These are phyloP conservation scores for Xyrauchen texanus DNA, from an alignment of 2,113 vertebrate species.

Conservation along the genomic window DNA sequence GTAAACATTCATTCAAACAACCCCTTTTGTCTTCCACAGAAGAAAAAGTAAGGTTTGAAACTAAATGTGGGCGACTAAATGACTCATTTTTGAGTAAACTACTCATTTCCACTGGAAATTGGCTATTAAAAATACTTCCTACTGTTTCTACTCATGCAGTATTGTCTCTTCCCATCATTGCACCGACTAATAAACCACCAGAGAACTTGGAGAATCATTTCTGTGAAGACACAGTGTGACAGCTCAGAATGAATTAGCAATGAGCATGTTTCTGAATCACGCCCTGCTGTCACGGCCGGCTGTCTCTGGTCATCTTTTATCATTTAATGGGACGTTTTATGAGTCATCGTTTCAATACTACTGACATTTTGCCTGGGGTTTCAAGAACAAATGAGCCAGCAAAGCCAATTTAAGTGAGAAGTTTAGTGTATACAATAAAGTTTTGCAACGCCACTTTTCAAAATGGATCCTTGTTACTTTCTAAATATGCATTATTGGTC, in stretches of 20 bases:
- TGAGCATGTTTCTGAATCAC: constrained; percentile 11
- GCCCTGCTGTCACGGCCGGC: constrained; percentile 11
- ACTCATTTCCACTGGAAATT: too few relatives aligned
- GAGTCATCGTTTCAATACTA: constrained; percentile 11
- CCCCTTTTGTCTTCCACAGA: too few relatives aligned
- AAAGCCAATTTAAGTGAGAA: too few relatives aligned
- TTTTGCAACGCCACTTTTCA: too few relatives aligned
- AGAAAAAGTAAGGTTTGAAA: too few relatives aligned
- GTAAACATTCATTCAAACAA: too few relatives aligned
- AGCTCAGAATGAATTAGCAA: constrained; percentile 27
- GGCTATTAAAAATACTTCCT: too few relatives aligned
- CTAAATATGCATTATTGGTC: too few relatives aligned
- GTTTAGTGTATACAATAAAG: too few relatives aligned
- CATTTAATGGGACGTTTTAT: constrained; percentile 16
- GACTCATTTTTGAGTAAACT: too few relatives aligned
- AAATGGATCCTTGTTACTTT: too few relatives aligned
- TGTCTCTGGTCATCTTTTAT: constrained; percentile 18
- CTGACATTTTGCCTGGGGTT: constrained; percentile 5
- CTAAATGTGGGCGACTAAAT: too few relatives aligned
- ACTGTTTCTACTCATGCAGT: not conserved
- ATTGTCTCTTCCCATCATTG: not conserved
- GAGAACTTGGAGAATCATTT: not conserved
- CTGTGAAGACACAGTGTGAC: not conserved
- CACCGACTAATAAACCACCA: not conserved
- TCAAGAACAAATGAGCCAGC: not conserved